phyloP scores from a whole-genome alignment of 1,140 invertebrate genomes.

The Sycophaga agraensis region DNA sequence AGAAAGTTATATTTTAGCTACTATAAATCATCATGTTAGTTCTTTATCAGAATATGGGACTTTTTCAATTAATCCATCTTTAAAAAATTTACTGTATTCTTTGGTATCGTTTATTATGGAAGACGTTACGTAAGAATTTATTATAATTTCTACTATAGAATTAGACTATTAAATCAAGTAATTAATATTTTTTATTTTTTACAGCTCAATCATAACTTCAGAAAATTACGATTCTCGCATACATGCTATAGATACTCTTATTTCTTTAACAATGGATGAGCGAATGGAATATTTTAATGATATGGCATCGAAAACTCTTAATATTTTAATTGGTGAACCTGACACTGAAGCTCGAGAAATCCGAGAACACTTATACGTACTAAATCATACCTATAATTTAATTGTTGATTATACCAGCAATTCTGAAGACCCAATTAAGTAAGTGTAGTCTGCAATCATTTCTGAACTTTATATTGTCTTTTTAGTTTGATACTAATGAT shows the following conservation, averaged over 20 bases:
- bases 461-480: not conserved
- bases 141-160: not conserved
- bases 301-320: slow-evolving; percentile 60
- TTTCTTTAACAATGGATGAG: slow-evolving; percentile 74
- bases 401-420: slow-evolving; percentile 63
- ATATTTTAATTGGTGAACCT: slow-evolving; percentile 63
- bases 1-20: slow-evolving; percentile 74
- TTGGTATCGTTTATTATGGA: slow-evolving; percentile 70
- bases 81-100: slow-evolving; percentile 69
- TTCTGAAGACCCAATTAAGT: slow-evolving; percentile 41
- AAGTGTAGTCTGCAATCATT: not conserved
- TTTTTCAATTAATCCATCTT: slow-evolving; percentile 68
- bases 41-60: slow-evolving; percentile 61
- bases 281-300: slow-evolving; percentile 73
- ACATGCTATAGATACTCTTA: slow-evolving; percentile 64
- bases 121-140: slow-evolving; percentile 62
- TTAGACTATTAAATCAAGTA: not conserved
- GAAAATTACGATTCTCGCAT: slow-evolving; percentile 53
- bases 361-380: slow-evolving; percentile 65
- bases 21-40: slow-evolving; percentile 62
- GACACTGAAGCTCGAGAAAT: slow-evolving; percentile 68
- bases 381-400: slow-evolving; percentile 71
- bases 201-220: slow-evolving; percentile 51
- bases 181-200: not conserved
- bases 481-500: not conserved